Conservation (phyloP, 2,888 invertebrate species). For the Myopa tessellatipennis region DNA sequence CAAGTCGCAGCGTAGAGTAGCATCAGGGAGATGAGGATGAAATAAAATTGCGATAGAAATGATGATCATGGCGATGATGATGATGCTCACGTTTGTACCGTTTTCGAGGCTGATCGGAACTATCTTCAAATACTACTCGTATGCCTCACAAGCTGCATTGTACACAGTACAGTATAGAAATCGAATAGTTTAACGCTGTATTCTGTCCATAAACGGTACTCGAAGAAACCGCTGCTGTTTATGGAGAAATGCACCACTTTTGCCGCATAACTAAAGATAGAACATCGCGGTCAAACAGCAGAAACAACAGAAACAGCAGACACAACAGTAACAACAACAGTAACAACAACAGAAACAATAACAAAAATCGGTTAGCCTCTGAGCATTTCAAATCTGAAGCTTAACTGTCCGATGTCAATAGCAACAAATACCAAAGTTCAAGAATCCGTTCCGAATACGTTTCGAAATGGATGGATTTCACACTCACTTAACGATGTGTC, state of each 20-base stretch:
- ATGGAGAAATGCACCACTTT: slow-evolving; percentile 44
- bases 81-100: no score
- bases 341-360: not conserved
- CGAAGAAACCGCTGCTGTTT: slow-evolving; percentile 21
- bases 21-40: not conserved
- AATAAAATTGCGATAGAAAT: not conserved
- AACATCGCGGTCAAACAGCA: slow-evolving; percentile 27
- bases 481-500: not conserved
- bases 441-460: not conserved
- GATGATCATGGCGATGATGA: not conserved
- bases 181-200: no score
- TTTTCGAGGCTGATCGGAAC: not conserved
- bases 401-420: not conserved
- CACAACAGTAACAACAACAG: slow-evolving; percentile 24
- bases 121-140: not conserved
- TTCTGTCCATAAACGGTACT: no score
- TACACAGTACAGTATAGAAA: no score
- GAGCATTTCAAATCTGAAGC: no score
- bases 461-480: not conserved
- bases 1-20: no score
- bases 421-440: not conserved
- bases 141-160: no score
- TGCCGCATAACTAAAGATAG: not conserved
- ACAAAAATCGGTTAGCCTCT: not conserved
- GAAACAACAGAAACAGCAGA: slow-evolving; percentile 6